Percentiles rank a stretch among this genome's conserved stretches.
Evolutionary conservation across 2,797 vertebrate species (phyloP).

Genomic region (Labeo calbasu): DNA sequence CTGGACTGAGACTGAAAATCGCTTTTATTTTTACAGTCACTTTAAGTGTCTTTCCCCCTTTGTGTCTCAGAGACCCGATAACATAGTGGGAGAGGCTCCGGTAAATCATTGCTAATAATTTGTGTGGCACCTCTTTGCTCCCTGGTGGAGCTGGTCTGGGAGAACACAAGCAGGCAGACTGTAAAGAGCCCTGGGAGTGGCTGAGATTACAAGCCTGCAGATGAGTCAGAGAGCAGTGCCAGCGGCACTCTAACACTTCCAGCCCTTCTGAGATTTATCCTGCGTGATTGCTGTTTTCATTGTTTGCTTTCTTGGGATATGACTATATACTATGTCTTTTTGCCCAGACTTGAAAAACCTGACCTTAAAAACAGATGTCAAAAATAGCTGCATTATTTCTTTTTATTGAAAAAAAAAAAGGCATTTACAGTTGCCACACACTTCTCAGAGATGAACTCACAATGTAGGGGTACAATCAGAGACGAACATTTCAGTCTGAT

Average conservation of each 20-base stretch:
- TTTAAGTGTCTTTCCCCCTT: constrained; percentile 7
- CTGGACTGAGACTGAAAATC: neutral
- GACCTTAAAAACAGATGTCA: neutral
- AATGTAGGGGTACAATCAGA: neutral
- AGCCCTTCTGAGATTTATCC: neutral
- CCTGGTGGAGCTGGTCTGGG: constrained; percentile 30
- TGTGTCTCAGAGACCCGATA: constrained; percentile 11
- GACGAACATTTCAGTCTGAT: neutral
- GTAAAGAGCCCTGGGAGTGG: constrained; percentile 1
- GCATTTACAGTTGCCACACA: neutral
- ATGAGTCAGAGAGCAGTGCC: constrained; percentile 14
- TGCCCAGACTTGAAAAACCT: neutral
- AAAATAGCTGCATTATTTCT: neutral
- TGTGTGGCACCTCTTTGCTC: constrained; percentile 7
- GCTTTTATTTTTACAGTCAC: neutral
- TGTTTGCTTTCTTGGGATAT: neutral
- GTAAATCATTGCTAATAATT: constrained; percentile 47
- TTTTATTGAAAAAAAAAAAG: neutral
- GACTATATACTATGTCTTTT: neutral
- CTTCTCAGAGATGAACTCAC: neutral
- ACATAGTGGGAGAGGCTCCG: neutral
- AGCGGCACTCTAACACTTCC: neutral
- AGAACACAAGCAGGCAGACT: constrained; percentile 21
- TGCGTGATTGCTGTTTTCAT: neutral
- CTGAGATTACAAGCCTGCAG: constrained; percentile 29